Conservation (phyloP, 2,113 vertebrate species). For the Thryonomys swinderianus region DNA sequence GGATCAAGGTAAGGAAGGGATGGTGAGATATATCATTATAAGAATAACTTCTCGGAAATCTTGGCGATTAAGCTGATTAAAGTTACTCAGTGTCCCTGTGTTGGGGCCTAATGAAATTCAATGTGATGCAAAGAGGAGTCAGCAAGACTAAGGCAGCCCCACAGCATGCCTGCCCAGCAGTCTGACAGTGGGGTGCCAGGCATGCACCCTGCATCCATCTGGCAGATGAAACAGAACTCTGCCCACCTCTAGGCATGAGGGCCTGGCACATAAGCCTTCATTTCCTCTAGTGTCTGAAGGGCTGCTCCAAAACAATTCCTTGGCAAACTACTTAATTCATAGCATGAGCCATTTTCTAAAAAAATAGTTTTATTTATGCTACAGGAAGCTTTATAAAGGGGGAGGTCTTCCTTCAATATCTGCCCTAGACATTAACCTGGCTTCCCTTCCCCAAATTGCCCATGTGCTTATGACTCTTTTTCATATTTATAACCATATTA, state of each 20-base stretch:
- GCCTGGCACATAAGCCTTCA: background rate
- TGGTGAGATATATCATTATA: background rate
- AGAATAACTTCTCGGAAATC: slow-evolving; percentile 19
- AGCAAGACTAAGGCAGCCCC: background rate
- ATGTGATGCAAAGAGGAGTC: background rate
- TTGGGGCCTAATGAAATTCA: background rate
- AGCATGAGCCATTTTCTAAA: background rate
- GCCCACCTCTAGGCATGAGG: background rate
- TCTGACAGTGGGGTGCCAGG: background rate
- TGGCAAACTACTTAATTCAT: background rate
- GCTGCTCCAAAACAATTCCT: background rate
- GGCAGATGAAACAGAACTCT: background rate
- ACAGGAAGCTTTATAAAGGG: background rate
- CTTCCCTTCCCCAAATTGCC: background rate
- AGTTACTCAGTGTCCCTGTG: background rate
- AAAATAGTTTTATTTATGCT: background rate
- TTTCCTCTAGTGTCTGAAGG: background rate
- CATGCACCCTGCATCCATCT: background rate
- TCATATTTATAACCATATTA: background rate
- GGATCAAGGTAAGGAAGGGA: background rate
- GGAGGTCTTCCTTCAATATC: background rate
- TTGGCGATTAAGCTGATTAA: background rate
- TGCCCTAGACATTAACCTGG: background rate
- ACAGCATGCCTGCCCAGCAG: background rate
- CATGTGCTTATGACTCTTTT: background rate